Evolutionary conservation across 2,888 invertebrate species (phyloP), one percentile per base, ranked within the genome.

Genomic region (Marasmarcha lunaedactyla): DNA sequence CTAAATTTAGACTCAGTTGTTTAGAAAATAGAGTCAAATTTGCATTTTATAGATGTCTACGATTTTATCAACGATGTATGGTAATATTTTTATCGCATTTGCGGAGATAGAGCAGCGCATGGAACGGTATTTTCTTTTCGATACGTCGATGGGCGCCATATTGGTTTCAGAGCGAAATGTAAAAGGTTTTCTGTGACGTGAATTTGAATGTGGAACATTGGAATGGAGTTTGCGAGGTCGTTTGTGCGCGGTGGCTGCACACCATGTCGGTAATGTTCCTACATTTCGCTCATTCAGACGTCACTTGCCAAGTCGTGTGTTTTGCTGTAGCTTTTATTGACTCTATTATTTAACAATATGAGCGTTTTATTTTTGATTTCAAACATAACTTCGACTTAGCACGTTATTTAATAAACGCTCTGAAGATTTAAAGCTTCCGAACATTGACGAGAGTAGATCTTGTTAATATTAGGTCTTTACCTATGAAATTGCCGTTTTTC

Each of bases 11-110:
- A 44, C 53, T 44, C 46, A 46, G 46, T 55, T 47, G 53, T 45
- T 52, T 46, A 41, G 52, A 48, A 42, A 42, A 56, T 56, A 64
- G 55, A 56, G 62, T 54, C 56, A 55, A 47, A 58, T 63, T 65
- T 53, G 52, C 49, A 36, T 48, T 30, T 30, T n/a, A 2, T 30
- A 3, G 30, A n/a, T 9, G 46, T 43, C 49, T 46, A 47, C 46
- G 48, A 49, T 49, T 59, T 52, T 52, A 47, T 43, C 38, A 41
- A 42, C 41, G 42, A 50, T 51, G 42, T 50, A 50, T 30, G 30
- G n/a, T 30, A 30, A 30, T 30, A 30, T 30, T 66, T 71, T 67
- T 70, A 66, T 69, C 55, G 56, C 59, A 51, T 60, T n/a, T 30
- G n/a, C 11, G 30, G 30, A 30, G 30, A 30, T 30, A 30, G 30